Conservation (phyloP, 2,888 invertebrate species). For the Gastrophysa polygoni region DNA sequence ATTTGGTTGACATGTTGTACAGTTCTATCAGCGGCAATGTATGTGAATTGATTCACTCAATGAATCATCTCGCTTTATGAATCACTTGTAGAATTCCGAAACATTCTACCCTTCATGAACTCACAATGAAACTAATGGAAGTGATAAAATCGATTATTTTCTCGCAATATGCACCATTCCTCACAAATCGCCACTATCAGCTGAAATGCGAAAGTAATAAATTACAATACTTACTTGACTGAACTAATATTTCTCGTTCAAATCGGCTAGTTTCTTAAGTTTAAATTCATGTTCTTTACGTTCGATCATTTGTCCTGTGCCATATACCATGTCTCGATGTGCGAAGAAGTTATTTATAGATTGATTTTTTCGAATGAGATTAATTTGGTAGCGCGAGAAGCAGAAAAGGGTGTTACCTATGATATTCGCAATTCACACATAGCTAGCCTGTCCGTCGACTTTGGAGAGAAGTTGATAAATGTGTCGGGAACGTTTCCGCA, state of each 20-base stretch:
- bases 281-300: conserved; percentile 46
- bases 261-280: conserved; percentile 49
- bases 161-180: conserved; percentile 32
- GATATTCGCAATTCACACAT: neutral
- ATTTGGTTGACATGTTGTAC: too few relatives aligned
- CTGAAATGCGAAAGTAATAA: conserved; percentile 37
- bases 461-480: too few relatives aligned
- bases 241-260: conserved; percentile 49
- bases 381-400: conserved; percentile 6
- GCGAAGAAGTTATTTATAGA: conserved; percentile 20
- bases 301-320: conserved; percentile 38
- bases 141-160: conserved; percentile 41
- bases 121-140: conserved; percentile 35
- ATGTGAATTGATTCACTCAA: too few relatives aligned
- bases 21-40: too few relatives aligned
- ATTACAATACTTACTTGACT: conserved; percentile 36
- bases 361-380: conserved; percentile 20
- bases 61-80: too few relatives aligned
- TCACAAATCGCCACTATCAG: conserved; percentile 30
- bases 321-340: conserved; percentile 22
- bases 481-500: too few relatives aligned
- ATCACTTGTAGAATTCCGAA: too few relatives aligned
- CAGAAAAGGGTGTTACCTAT: neutral
- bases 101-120: too few relatives aligned
- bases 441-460: too few relatives aligned